Conservation (phyloP, 2,113 vertebrate species). For the Rhinolophus sinicus region DNA sequence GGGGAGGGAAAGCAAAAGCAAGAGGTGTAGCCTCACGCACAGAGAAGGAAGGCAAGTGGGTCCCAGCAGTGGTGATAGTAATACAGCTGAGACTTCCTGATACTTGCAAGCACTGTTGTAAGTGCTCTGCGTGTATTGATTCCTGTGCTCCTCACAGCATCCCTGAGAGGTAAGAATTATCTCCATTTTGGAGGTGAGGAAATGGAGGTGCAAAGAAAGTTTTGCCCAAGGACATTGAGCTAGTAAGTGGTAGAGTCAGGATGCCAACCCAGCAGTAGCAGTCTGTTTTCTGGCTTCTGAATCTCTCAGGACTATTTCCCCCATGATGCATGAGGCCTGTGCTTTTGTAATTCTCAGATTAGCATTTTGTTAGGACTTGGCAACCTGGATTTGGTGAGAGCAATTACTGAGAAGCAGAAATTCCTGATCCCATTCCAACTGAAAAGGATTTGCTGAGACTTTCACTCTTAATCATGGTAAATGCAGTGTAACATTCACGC, state of each 20-base stretch:
- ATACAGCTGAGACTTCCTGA: background rate
- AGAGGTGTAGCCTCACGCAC: background rate
- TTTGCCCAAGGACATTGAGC: background rate
- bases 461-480: background rate
- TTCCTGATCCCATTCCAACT: background rate
- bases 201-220: background rate
- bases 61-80: background rate
- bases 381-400: constrained; percentile 12
- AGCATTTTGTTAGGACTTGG: background rate
- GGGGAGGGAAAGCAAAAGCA: background rate
- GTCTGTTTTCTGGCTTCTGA: background rate
- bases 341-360: background rate
- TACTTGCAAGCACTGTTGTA: background rate
- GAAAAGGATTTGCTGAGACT: background rate
- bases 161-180: background rate
- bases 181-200: background rate
- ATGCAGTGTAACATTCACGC: background rate
- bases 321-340: background rate
- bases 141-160: background rate
- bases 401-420: background rate
- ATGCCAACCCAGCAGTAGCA: background rate
- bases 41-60: background rate
- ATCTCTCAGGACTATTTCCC: background rate
- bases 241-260: background rate
- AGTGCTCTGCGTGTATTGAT: background rate